Evolutionary conservation across 2,113 vertebrate species (phyloP).

Genomic region (Anser cygnoides): DNA sequence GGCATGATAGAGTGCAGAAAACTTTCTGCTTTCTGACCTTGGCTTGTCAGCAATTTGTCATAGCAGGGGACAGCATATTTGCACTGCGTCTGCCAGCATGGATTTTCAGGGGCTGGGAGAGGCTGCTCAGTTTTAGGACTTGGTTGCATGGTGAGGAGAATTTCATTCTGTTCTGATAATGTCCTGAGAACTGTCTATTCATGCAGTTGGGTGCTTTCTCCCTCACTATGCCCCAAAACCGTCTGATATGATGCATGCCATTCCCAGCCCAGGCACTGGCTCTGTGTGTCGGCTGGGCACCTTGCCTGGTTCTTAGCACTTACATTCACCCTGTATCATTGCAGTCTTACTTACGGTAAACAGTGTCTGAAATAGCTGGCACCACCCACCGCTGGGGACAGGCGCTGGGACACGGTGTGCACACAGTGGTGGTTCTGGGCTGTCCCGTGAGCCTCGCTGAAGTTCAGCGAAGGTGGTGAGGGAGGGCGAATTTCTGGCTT

Average conservation of each 20-base stretch:
- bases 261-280: not conserved
- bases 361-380: not conserved
- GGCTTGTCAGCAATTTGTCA: not conserved
- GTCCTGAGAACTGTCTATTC: not conserved
- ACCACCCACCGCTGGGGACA: not conserved
- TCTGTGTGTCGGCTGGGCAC: not conserved
- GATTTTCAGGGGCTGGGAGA: not conserved
- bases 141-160: not conserved
- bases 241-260: fast-evolving
- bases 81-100: not conserved
- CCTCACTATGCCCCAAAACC: not conserved
- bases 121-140: not conserved
- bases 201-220: not conserved
- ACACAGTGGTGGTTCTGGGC: fast-evolving
- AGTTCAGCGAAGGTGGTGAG: not conserved
- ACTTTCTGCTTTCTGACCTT: not conserved
- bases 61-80: not conserved
- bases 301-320: not conserved
- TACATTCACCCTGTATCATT: not conserved
- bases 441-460: fast-evolving
- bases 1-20: not conserved
- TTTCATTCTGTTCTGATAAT: not conserved
- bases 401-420: not conserved
- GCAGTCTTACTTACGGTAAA: not conserved
- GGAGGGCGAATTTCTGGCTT: not conserved